These are phyloP conservation scores for Luffia ferchaultella DNA, from an alignment of 2,888 invertebrate genomes.

Conservation along the genomic window DNA sequence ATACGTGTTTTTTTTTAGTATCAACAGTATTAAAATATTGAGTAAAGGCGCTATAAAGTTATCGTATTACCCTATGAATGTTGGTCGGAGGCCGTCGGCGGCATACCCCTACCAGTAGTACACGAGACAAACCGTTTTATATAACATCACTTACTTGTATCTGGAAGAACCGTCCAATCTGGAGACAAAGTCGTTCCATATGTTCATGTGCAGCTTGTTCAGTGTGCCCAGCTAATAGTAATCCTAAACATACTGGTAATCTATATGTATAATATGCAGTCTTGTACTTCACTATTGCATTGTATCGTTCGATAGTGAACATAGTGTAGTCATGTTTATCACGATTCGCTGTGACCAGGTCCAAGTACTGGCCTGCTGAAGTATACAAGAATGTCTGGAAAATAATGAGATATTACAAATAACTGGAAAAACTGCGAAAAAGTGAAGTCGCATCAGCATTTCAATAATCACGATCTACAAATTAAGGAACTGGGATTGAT, in stretches of 20 bases:
- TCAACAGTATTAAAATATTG: too few relatives aligned
- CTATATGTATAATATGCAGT: slow-evolving; percentile 90
- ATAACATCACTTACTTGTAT: slow-evolving; percentile 85
- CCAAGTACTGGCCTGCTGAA: slow-evolving; percentile 81
- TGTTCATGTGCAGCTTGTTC: slow-evolving; percentile 75
- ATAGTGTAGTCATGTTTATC: slow-evolving; percentile 37
- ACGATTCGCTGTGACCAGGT: slow-evolving; percentile 69
- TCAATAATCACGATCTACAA: too few relatives aligned
- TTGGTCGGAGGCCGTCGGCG: too few relatives aligned
- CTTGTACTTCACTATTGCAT: slow-evolving; percentile 86
- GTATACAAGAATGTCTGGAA: slow-evolving; percentile 67
- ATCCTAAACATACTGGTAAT: slow-evolving; percentile 83
- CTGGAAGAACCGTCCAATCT: slow-evolving; percentile 93
- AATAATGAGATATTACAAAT: slow-evolving; percentile 2
- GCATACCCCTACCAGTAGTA: too few relatives aligned
- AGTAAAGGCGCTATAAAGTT: too few relatives aligned
- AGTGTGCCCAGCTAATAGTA: slow-evolving; percentile 77
- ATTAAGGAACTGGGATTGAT: too few relatives aligned
- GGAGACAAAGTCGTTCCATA: slow-evolving; percentile 79
- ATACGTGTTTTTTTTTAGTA: too few relatives aligned
- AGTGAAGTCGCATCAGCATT: too few relatives aligned
- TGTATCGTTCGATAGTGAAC: slow-evolving; percentile 84
- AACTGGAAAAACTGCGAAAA: too few relatives aligned
- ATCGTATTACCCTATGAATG: too few relatives aligned
- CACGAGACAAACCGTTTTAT: too few relatives aligned